Evolutionary conservation across 2,888 invertebrate genomes (phyloP).

Genomic region (Bhutanitis thaidina): DNA sequence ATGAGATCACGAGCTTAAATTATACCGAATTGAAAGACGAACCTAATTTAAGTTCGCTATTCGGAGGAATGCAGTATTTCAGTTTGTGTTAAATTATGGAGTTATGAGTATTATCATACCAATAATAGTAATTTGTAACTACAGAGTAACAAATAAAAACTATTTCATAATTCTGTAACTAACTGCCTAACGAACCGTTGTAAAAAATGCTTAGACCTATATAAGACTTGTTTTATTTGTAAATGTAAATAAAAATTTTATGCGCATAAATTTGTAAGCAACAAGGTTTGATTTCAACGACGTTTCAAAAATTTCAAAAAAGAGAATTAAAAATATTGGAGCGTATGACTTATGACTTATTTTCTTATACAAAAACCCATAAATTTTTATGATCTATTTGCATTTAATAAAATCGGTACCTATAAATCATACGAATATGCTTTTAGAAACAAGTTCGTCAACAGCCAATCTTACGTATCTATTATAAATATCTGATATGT

Average conservation of each 20-base stretch:
- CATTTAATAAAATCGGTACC: too few species aligned
- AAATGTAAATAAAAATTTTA: slow-evolving; percentile 11
- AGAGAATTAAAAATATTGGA: too few species aligned
- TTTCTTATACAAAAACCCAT: too few species aligned
- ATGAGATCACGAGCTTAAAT: slow-evolving; percentile 72
- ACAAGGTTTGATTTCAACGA: background rate
- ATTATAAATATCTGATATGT: too few species aligned
- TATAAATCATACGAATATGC: too few species aligned
- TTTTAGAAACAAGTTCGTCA: too few species aligned
- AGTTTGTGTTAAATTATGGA: background rate
- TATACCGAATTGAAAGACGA: slow-evolving; percentile 50
- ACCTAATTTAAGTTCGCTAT: slow-evolving; percentile 46
- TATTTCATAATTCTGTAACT: background rate
- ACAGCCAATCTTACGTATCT: too few species aligned
- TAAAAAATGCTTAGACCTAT: background rate
- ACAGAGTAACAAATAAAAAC: background rate
- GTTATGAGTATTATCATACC: background rate
- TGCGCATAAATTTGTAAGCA: slow-evolving; percentile 2
- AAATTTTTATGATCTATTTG: too few species aligned
- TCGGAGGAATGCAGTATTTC: slow-evolving; percentile 28
- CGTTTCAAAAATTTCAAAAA: too few species aligned
- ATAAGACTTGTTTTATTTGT: background rate
- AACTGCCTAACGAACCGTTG: background rate
- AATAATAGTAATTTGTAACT: background rate
- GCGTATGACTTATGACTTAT: too few species aligned